phyloP scores from a whole-genome alignment of 2,888 invertebrate genomes.

The Congeria kusceri region DNA sequence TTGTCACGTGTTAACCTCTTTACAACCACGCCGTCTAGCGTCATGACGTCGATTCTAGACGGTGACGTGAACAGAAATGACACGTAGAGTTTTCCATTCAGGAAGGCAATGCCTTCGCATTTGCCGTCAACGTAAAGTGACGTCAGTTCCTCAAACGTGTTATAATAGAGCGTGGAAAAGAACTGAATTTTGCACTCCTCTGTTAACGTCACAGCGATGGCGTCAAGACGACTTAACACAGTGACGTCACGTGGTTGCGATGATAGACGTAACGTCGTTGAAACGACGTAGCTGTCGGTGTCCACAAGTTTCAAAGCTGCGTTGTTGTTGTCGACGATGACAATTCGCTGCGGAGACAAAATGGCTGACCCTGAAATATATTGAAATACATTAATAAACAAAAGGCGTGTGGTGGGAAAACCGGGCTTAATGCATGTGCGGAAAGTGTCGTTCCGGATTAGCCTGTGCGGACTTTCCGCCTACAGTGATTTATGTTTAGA shows the following conservation, averaged over 20 bases:
- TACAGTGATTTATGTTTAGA: too few relatives aligned
- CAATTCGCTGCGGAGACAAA: background rate
- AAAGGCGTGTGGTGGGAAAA: too few relatives aligned
- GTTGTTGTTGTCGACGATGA: conserved; percentile 6
- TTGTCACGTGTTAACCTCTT: background rate
- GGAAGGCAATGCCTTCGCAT: conserved; percentile 1
- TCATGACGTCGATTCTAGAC: conserved; percentile 1
- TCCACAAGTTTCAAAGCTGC: background rate
- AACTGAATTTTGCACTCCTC: conserved; percentile 3
- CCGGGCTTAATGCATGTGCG: too few relatives aligned
- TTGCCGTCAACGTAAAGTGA: background rate
- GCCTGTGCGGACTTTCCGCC: too few relatives aligned
- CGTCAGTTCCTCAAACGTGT: background rate
- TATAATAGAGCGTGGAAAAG: background rate
- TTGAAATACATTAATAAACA: too few relatives aligned
- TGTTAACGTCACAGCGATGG: background rate
- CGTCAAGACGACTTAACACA: background rate
- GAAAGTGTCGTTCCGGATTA: too few relatives aligned
- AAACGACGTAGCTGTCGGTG: background rate
- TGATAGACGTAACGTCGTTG: background rate
- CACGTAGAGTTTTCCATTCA: background rate
- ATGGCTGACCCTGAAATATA: background rate
- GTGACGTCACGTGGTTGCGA: conserved; percentile 3
- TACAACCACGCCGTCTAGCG: background rate
- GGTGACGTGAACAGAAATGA: conserved; percentile 1